A percentile compares a stretch with the other conserved stretches of the same genome.
Evolutionary conservation across 2,888 invertebrate species (phyloP).

Genomic region (Microchrysa polita): DNA sequence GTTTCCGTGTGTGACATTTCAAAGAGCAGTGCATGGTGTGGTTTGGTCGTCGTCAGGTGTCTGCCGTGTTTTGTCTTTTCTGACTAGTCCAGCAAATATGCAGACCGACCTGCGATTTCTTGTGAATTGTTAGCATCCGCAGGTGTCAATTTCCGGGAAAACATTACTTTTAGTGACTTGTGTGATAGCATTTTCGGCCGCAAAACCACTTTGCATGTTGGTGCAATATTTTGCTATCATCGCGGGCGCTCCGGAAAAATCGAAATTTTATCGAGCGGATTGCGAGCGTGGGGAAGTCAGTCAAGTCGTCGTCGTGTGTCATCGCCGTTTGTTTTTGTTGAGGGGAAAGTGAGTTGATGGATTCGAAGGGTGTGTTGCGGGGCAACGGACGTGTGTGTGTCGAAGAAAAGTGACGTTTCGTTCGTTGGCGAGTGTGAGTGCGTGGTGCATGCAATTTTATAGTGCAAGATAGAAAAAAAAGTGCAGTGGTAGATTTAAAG

Average conservation of each 20-base stretch:
- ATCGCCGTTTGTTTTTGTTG: too few relatives aligned
- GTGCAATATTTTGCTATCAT: constrained; percentile 10
- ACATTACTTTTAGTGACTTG: too few relatives aligned
- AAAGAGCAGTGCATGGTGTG: constrained; percentile 6
- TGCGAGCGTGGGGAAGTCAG: constrained; percentile 2
- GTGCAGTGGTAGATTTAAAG: not conserved
- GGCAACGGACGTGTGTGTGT: not conserved
- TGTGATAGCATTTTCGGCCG: not conserved
- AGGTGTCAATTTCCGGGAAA: not conserved
- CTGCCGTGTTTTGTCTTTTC: not conserved
- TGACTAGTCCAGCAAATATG: not conserved
- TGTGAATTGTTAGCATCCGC: not conserved
- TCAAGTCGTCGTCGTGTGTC: too few relatives aligned
- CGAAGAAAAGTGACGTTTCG: constrained; percentile 24
- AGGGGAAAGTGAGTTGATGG: constrained; percentile 34
- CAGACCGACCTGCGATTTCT: not conserved
- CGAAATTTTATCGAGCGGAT: constrained; percentile 39
- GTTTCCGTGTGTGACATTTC: constrained; percentile 18
- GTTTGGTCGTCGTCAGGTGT: constrained; percentile 31
- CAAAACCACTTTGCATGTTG: constrained; percentile 1
- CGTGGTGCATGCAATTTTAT: not conserved
- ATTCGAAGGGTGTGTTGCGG: not conserved
- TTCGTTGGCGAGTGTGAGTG: constrained; percentile 33
- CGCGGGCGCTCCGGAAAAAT: constrained; percentile 24
- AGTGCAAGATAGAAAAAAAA: not conserved